phyloP scores from a whole-genome alignment of 2,113 vertebrate genomes.

The Gymnarchus niloticus region DNA sequence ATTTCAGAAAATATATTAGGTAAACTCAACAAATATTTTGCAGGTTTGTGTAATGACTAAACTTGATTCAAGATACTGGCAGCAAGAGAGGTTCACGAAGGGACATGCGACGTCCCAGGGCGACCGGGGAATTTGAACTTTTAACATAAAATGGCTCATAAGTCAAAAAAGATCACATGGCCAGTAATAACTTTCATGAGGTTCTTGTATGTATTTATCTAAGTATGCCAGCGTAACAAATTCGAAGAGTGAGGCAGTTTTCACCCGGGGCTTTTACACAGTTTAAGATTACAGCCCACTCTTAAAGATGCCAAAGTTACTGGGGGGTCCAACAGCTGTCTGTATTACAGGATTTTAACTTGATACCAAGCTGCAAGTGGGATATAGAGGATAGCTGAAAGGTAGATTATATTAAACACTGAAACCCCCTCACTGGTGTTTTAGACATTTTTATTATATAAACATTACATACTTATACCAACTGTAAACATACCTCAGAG shows the following conservation, averaged over 20 bases:
- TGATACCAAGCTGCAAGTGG: no score
- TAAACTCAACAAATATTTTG: neutral
- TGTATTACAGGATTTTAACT: neutral
- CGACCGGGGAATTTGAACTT: neutral
- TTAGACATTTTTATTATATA: neutral
- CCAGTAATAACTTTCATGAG: constrained; percentile 6
- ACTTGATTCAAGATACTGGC: neutral
- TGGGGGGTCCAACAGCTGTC: neutral
- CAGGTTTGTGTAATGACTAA: neutral
- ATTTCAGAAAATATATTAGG: no score
- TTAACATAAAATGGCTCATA: neutral
- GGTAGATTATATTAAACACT: no score
- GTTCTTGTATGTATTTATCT: neutral
- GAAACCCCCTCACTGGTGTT: neutral
- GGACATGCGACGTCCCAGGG: neutral
- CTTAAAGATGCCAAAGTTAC: constrained; percentile 3
- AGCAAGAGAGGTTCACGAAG: neutral
- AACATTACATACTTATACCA: neutral
- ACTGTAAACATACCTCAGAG: neutral
- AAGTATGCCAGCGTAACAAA: neutral
- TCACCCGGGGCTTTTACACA: neutral
- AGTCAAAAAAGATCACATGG: constrained; percentile 2
- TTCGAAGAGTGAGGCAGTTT: neutral
- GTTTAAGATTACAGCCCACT: constrained; percentile 1
- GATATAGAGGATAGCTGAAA: no score